phyloP scores from a whole-genome alignment of 2,113 vertebrate genomes.

The Dipodomys stephensi region DNA sequence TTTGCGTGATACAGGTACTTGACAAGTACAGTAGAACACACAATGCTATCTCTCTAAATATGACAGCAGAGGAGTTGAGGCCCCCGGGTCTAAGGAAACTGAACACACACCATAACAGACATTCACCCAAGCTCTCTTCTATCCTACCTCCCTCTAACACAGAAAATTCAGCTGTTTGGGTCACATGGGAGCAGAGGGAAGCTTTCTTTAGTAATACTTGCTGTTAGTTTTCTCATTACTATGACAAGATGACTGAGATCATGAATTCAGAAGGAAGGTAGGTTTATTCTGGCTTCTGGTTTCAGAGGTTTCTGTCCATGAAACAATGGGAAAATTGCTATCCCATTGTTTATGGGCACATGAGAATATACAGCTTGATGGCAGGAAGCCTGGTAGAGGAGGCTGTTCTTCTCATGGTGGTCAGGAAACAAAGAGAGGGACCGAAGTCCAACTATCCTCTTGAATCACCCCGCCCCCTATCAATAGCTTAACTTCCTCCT shows the following conservation, averaged over 20 bases:
- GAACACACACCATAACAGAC: not conserved
- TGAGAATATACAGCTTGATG: not conserved
- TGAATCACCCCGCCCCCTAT: not conserved
- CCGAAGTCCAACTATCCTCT: not conserved
- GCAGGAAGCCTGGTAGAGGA: not conserved
- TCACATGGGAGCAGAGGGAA: too few relatives aligned
- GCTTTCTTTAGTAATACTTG: not conserved
- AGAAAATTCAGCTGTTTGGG: too few relatives aligned
- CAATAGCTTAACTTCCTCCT: not conserved
- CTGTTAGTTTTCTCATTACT: not conserved
- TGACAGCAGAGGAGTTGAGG: not conserved
- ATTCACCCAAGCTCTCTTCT: not conserved
- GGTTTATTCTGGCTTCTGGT: not conserved
- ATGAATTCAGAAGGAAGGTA: not conserved
- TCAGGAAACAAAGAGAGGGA: not conserved
- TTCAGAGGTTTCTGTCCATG: not conserved
- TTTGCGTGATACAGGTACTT: not conserved
- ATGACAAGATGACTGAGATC: not conserved
- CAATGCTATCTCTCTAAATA: not conserved
- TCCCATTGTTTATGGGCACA: not conserved
- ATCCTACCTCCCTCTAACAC: not conserved
- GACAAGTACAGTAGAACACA: slow-evolving; percentile 8
- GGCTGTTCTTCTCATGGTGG: not conserved
- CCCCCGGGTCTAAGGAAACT: not conserved
- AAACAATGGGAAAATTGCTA: too few relatives aligned